Conservation (phyloP, 2,113 vertebrate genomes). For the Panthera tigris region DNA sequence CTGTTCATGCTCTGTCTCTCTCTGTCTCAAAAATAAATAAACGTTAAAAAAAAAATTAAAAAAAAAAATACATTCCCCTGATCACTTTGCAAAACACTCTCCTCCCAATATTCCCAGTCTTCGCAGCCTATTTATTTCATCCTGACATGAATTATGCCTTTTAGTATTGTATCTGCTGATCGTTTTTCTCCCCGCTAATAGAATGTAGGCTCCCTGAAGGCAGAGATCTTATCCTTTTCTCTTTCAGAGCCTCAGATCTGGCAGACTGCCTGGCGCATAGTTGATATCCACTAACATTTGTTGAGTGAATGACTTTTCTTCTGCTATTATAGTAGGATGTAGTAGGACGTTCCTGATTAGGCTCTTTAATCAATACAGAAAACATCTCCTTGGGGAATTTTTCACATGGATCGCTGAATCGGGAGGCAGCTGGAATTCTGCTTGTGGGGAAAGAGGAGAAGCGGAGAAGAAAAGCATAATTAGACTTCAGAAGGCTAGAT, state of each 20-base stretch:
- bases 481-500: not conserved
- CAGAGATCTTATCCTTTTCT: not conserved
- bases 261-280: not conserved
- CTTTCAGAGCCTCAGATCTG: not conserved
- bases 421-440: not conserved
- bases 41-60: too few relatives aligned
- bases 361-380: not conserved
- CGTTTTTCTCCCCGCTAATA: not conserved
- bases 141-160: not conserved
- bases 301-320: not conserved
- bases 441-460: not conserved
- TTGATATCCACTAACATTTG: not conserved
- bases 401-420: not conserved
- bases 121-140: not conserved
- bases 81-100: not conserved
- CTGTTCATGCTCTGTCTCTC: too few relatives aligned
- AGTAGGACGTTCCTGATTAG: not conserved
- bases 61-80: not conserved
- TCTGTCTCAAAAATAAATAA: too few relatives aligned
- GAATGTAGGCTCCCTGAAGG: not conserved
- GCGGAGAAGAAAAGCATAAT: not conserved
- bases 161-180: not conserved
- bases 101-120: not conserved
- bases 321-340: not conserved
- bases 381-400: not conserved